These are phyloP conservation scores for Melanophora roralis DNA, from an alignment of 2,888 invertebrate genomes.

Conservation along the genomic window DNA sequence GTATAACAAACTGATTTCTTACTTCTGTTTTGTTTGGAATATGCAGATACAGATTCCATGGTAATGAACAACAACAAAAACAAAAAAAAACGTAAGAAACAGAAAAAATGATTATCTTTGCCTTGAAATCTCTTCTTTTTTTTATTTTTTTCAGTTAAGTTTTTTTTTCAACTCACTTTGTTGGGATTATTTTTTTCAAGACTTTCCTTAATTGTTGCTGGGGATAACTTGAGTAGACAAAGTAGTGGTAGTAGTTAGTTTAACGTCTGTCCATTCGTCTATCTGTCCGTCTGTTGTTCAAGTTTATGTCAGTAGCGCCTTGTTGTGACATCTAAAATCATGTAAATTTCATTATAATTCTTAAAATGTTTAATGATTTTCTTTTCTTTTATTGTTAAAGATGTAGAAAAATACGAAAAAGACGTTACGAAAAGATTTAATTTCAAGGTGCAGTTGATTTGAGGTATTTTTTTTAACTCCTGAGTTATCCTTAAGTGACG, in stretches of 20 bases:
- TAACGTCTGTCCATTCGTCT: background rate
- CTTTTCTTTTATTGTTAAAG: constrained; percentile 3
- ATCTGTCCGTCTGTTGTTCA: constrained; percentile 37
- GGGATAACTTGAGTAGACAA: constrained; percentile 22
- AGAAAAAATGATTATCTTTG: constrained; percentile 58
- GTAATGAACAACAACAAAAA: constrained; percentile 14
- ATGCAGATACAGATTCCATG: constrained; percentile 56
- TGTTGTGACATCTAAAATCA: constrained; percentile 59
- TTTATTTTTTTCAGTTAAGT: constrained; percentile 3
- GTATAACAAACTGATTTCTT: constrained; percentile 16
- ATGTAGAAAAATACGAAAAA: constrained; percentile 2
- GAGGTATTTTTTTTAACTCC: constrained; percentile 11
- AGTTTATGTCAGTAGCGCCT: constrained; percentile 59
- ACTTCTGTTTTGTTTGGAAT: constrained; percentile 30
- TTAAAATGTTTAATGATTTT: constrained; percentile 60
- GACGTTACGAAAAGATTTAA: background rate
- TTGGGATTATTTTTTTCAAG: constrained; percentile 6
- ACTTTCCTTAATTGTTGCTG: constrained; percentile 24
- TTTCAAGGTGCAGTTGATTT: constrained; percentile 44
- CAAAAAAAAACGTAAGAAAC: constrained; percentile 35
- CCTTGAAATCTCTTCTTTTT: constrained; percentile 52
- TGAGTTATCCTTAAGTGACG: constrained; percentile 52
- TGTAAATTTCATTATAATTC: constrained; percentile 62
- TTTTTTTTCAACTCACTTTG: constrained; percentile 34
- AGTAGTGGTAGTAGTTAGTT: constrained; percentile 23